These are phyloP conservation scores for Cyclophora punctaria DNA, from an alignment of 2,888 invertebrate genomes.

Conservation along the genomic window DNA sequence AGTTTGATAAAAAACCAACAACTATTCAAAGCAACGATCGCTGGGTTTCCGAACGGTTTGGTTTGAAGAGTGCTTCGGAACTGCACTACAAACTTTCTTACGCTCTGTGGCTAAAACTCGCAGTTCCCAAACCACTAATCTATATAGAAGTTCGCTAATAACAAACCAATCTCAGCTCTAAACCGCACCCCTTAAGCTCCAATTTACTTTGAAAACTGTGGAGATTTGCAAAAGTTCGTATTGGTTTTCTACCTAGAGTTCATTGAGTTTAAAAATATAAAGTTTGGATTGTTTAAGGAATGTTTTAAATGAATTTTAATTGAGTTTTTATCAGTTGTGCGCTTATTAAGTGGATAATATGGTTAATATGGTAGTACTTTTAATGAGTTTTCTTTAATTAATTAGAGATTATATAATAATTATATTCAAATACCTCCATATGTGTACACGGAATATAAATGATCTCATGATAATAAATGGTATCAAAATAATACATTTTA, in stretches of 20 bases:
- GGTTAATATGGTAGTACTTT: no score
- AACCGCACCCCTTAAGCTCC: conserved; percentile 24
- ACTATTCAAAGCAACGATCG: conserved; percentile 37
- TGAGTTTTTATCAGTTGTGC: no score
- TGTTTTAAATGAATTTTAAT: no score
- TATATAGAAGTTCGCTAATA: conserved; percentile 43
- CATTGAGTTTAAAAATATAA: conserved; percentile 14
- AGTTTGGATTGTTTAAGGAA: not conserved
- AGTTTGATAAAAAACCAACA: conserved; percentile 6
- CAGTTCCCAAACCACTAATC: conserved; percentile 46
- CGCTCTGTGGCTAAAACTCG: conserved; percentile 13
- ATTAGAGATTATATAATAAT: no score
- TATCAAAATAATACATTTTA: no score
- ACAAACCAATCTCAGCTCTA: conserved; percentile 43
- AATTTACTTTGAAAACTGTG: conserved; percentile 11
- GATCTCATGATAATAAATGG: no score
- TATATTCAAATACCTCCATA: no score
- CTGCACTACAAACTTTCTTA: conserved; percentile 42
- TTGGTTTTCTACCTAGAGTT: conserved; percentile 1
- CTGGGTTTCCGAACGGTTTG: conserved; percentile 43
- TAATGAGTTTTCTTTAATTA: no score
- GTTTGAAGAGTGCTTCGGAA: conserved; percentile 41
- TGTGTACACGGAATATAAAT: no score
- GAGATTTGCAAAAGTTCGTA: conserved; percentile 11
- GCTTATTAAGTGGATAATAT: no score